Evolutionary conservation across 2,888 invertebrate species (phyloP).

Genomic region (Campopleginae sp.): DNA sequence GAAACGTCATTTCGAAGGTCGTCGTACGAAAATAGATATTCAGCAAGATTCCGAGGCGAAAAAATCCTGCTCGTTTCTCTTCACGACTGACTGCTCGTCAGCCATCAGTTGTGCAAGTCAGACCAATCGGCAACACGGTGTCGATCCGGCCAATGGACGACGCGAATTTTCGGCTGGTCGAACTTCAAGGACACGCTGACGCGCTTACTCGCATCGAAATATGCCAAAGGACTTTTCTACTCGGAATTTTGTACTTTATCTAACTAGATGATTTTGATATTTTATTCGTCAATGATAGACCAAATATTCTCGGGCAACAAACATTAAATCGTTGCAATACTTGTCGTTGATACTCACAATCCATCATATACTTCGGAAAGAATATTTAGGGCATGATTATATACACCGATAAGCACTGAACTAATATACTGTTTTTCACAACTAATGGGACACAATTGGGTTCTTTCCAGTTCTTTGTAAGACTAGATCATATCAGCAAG

Average conservation of each 20-base stretch:
- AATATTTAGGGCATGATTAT: constrained; percentile 50
- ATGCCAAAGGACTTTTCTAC: not conserved
- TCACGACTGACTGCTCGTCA: not conserved
- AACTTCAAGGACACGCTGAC: not conserved
- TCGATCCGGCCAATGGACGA: not conserved
- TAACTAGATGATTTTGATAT: not conserved
- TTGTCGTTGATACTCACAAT: not conserved
- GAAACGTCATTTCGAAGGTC: not conserved
- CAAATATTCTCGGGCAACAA: not conserved
- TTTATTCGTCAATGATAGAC: not conserved
- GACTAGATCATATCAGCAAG: constrained; percentile 99
- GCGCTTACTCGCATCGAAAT: not conserved
- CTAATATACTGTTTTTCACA: constrained; percentile 8
- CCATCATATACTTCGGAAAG: constrained; percentile 31
- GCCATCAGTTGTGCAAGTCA: not conserved
- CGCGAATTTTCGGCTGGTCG: not conserved
- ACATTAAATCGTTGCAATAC: constrained; percentile 5
- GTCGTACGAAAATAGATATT: not conserved
- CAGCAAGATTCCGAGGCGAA: not conserved
- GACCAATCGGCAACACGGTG: not conserved
- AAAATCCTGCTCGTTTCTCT: not conserved
- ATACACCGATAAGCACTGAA: constrained; percentile 22
- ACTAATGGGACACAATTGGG: constrained; percentile 63
- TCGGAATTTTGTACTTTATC: not conserved
- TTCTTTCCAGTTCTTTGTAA: constrained; percentile 98